Base-by-base conservation (phyloP, 2,888 invertebrate genomes). In the Chaitophorus viminalis region DNA sequence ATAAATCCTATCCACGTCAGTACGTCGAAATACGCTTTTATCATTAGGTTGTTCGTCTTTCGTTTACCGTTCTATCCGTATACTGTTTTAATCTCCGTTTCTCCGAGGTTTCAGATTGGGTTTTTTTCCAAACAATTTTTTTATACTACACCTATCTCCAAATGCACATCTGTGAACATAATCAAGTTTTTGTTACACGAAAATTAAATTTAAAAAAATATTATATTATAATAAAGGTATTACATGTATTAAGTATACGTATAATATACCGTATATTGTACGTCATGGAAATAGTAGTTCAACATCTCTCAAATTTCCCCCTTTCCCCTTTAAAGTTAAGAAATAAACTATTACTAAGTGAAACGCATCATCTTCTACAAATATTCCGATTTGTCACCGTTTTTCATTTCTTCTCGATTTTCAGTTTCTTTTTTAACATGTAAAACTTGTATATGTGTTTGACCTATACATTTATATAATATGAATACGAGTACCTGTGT, bases 241-340 rank as follows among this genome's bases (percentile, higher is more conserved):
- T 14, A 68, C 25, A 70, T n/a, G 82, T 46, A 70, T 82, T 82
- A 70, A 82, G 68, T 68, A n/a, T n/a, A n/a, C n/a, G n/a, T n/a
- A n/a, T n/a, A n/a, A n/a, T n/a, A n/a, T n/a, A n/a, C n/a, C n/a
- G 25, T 52, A 70, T 11, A 25, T 29, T 14, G 21, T 46, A 46
- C 14, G 8, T 46, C 46, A 46, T 39, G n/a, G 11, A 3, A 0
- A 25, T 9, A 60, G n/a, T 65, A 79, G 60, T 65, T 82, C n/a
- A 70, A 82, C 46, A 29, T 81, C 81, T 70, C 68, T 9, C 52
- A 39, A 70, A 52, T 82, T 31, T 82, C 14, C 29, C 29, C 29
- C 29, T 3, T 0, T 29, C 29, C 3, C 33, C 11, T 25, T 46
- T 82, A 70, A 82, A 29, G 46, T 82, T 82, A 82, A 82, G 82